Conservation (phyloP, 2,888 invertebrate species). For the Agelastica alni region DNA sequence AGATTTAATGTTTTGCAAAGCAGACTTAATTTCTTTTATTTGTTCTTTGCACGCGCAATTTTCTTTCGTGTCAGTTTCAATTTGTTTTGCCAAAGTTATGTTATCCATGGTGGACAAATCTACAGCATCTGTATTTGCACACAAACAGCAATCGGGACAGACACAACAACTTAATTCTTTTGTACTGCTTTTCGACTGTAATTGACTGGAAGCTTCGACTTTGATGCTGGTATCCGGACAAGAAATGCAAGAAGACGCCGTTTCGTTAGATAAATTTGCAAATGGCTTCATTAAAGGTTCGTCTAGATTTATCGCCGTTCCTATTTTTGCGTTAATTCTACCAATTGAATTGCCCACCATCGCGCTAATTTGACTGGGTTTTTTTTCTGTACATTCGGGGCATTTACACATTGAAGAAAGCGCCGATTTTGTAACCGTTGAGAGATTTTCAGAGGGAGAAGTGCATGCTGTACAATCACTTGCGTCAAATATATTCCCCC, state of each 20-base stretch:
- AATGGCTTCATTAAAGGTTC: no score
- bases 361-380: constrained; percentile 3
- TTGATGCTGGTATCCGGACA: constrained; percentile 13
- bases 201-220: neutral
- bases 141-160: constrained; percentile 21
- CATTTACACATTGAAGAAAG: constrained; percentile 1
- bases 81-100: constrained; percentile 32
- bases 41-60: constrained; percentile 40
- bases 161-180: constrained; percentile 16
- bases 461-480: constrained; percentile 4
- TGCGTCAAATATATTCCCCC: neutral
- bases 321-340: neutral
- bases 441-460: neutral
- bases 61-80: constrained; percentile 34
- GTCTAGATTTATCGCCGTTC: no score
- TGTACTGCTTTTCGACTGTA: neutral
- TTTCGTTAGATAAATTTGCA: no score
- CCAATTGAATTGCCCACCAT: neutral
- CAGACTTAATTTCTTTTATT: constrained; percentile 41
- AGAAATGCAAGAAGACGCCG: neutral
- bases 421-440: neutral
- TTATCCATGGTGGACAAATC: constrained; percentile 31
- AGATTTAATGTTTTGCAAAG: constrained; percentile 41
- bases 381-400: constrained; percentile 1
- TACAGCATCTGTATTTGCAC: constrained; percentile 1